A percentile compares a stretch with the other conserved stretches of the same genome.
phyloP scores from a whole-genome alignment of 2,113 vertebrate species.

The Actenoides hombroni region DNA sequence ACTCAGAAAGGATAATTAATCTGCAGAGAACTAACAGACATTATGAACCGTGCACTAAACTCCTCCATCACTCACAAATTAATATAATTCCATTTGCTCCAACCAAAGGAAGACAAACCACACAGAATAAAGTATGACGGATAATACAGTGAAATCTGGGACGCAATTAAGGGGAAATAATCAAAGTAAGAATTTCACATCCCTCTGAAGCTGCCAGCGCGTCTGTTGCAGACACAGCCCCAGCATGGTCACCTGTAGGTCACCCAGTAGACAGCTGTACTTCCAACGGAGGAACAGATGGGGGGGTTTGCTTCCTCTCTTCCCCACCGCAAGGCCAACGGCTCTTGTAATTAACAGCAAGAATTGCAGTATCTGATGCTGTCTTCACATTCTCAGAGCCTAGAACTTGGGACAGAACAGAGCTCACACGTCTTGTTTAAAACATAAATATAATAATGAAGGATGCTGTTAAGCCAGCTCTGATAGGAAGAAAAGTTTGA shows the following conservation, averaged over 20 bases:
- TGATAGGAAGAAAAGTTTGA: background rate
- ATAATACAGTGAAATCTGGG: background rate
- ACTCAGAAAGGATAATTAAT: background rate
- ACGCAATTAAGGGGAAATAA: background rate
- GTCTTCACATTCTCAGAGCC: background rate
- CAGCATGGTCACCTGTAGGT: background rate
- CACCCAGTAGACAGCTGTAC: background rate
- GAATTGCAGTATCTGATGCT: background rate
- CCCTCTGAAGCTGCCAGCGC: background rate
- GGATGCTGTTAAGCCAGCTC: background rate
- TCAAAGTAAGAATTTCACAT: background rate
- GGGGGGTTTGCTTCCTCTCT: background rate
- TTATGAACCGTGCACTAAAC: background rate
- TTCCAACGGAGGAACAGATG: background rate
- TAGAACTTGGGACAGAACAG: background rate
- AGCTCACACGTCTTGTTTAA: background rate
- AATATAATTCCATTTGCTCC: background rate
- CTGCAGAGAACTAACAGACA: background rate
- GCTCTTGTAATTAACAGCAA: background rate
- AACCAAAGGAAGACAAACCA: background rate
- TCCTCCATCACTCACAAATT: background rate
- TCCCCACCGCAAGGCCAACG: background rate
- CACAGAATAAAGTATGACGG: background rate
- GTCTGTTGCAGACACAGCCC: background rate
- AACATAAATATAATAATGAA: background rate